Evolutionary conservation across 2,888 invertebrate species (phyloP), one percentile per base, ranked within the genome.

Genomic region (Dasysyrphus tricinctus): DNA sequence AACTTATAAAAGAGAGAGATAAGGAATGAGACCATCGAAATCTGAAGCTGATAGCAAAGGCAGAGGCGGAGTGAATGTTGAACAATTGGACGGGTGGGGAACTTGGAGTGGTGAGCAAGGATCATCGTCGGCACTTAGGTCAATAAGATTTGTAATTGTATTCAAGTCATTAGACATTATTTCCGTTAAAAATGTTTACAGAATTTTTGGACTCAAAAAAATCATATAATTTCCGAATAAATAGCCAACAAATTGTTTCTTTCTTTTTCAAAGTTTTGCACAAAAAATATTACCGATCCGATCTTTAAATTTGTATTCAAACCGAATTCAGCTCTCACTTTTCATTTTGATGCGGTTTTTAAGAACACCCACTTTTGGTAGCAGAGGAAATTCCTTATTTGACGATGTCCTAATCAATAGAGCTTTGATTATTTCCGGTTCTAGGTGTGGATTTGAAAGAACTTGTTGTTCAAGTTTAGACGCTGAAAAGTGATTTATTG

Each of bases 41-140:
- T 39, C 24, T 8, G 42, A 16, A 11, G 65, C 44, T 29, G 80
- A 74, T 29, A 88, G 59, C 16, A 88, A 79, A 37, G 73, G 79
- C 9, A 70, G 54, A 1, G 79, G 56, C 12, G 70, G 70, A 11
- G 75, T 67, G 44, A 29, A 72, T 42, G 44, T 47, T 11, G 63
- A 67, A 9, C 39, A 47, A 32, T 63, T 69, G 65, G 78, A 63
- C 70, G 79, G 80, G 34, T 72, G 73, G n/a, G 42, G 9, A 14
- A 32, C 37, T 56, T 61, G 14, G 3, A 63, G 74, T 24, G 74
- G 56, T 11, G 74, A 74, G 19, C 37, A 59, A n/a, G 65, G 11
- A 16, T 81, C 88, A 65, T 88, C 88, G 14, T 89, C 89, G 24
- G 86, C 77, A 70, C 87, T 88, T 57, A 90, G 79, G 51, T 90